phyloP scores from a whole-genome alignment of 2,113 vertebrate species.

The Ptychochromis oligacanthus region DNA sequence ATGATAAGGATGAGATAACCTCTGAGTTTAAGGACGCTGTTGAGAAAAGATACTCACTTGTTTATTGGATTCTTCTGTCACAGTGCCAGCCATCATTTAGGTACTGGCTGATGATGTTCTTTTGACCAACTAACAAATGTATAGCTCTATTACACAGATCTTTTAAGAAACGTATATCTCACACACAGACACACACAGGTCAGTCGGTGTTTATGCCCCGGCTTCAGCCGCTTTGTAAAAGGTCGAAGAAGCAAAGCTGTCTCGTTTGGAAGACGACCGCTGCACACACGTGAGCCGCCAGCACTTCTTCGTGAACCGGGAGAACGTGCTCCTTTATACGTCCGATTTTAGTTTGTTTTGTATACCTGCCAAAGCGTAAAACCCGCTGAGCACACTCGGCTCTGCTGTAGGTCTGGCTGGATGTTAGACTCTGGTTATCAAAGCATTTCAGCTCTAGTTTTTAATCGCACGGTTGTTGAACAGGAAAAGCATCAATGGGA shows the following conservation, averaged over 20 bases:
- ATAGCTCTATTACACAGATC: slow-evolving; percentile 39
- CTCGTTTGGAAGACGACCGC: slow-evolving; percentile 5
- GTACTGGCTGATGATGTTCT: slow-evolving; percentile 19
- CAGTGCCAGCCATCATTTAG: slow-evolving; percentile 34
- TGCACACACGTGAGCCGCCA: slow-evolving; percentile 25
- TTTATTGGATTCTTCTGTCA: slow-evolving; percentile 45
- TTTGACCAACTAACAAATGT: slow-evolving; percentile 47
- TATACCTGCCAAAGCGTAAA: slow-evolving; percentile 65
- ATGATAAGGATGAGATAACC: slow-evolving; percentile 76
- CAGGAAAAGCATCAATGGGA: slow-evolving; percentile 5
- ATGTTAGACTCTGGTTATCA: not conserved
- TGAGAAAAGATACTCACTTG: slow-evolving; percentile 63
- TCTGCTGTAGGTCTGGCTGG: slow-evolving; percentile 24
- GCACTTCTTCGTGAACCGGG: slow-evolving; percentile 32
- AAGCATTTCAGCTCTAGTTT: slow-evolving; percentile 42
- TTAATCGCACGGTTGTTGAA: not conserved
- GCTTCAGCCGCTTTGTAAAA: slow-evolving; percentile 21
- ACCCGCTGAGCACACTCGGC: slow-evolving; percentile 35
- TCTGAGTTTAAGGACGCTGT: slow-evolving; percentile 81
- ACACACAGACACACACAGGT: slow-evolving; percentile 3
- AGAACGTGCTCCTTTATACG: slow-evolving; percentile 8
- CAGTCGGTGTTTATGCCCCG: slow-evolving; percentile 15
- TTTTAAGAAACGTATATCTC: slow-evolving; percentile 31
- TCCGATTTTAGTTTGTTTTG: slow-evolving; percentile 33
- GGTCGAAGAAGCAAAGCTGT: not conserved